Evolutionary conservation across 2,797 vertebrate species (phyloP).

Genomic region (Myioborus melanocephalus): DNA sequence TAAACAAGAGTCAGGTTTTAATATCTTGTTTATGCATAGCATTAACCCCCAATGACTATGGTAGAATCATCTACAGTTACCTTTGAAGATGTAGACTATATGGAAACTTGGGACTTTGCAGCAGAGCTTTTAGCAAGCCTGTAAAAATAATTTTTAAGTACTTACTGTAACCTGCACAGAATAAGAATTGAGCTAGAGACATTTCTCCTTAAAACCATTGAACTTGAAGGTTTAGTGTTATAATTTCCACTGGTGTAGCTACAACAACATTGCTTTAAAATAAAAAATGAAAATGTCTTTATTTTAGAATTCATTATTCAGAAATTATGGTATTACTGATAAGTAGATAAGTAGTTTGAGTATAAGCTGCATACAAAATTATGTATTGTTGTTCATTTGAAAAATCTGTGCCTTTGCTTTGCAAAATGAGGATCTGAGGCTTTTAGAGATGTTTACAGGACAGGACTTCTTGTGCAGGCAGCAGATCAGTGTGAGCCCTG

Average conservation of each 20-base stretch:
- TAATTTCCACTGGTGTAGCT: not conserved
- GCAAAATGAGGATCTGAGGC: not conserved
- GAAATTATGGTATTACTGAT: not conserved
- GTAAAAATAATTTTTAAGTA: not conserved
- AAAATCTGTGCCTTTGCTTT: not conserved
- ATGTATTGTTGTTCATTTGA: not conserved
- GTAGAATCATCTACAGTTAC: not conserved
- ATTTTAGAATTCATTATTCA: not conserved
- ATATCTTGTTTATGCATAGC: not conserved
- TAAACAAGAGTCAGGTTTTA: constrained; percentile 10
- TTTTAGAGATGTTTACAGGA: not conserved
- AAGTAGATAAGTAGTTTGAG: not conserved
- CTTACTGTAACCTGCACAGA: not conserved
- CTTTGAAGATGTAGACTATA: not conserved
- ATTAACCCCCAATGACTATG: not conserved
- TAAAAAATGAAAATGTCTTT: accelerated
- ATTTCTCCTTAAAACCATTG: not conserved
- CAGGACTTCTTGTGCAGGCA: not conserved
- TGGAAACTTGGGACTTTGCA: not conserved
- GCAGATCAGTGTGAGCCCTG: not conserved
- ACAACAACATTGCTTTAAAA: not conserved
- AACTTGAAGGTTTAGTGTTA: not conserved
- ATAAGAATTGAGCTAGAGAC: not conserved
- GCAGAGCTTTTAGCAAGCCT: not conserved
- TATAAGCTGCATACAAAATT: not conserved